Base-by-base conservation (phyloP, 53 echinoderm and acorn worm species). In the Hippasteria phrygiana region DNA sequence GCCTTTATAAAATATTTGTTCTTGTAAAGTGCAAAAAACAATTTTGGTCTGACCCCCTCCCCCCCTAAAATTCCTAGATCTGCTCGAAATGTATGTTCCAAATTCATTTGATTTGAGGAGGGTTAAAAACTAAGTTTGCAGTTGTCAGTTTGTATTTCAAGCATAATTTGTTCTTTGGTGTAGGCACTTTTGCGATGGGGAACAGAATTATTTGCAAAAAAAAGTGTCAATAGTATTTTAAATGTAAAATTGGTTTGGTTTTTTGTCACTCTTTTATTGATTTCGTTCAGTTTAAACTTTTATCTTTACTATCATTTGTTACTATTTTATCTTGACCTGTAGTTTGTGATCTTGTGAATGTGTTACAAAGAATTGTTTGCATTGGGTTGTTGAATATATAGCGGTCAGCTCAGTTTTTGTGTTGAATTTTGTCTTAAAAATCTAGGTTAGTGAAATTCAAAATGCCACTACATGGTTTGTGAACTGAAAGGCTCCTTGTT, bases 151-250 rank as follows among this genome's bases (percentile, higher is more conserved):
- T 54, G n/a, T n/a, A 1, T 26, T 59, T 26, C 59, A 59, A 2
- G n/a, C 22, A 6, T 8, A 14, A 22, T 22, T 0, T 59, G n/a
- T 45, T 27, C n/a, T 28, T 22, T n/a, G 22, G 24, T 51, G 2
- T 20, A 51, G 27, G 24, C 22, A 27, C 27, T 24, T 45, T 43
- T 13, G 10, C 22, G 73, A 43, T 73, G 40, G 11, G 24, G 5
- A 45, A 45, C 14, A 20, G 48, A 51, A 33, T 53, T 13, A 34
- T 48, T 51, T 51, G 76, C 34, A 51, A 8, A 26, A n/a, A 26
- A 17, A 16, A 31, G 47, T 76, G 76, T 76, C 48, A 76, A 76
- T 76, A 76, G 76, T 76, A 76, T 76, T 76, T 76, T 76, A 29
- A 76, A 48, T 76, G 75, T 75, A 45, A 27, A 43, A 75, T 43